Conservation (phyloP, 2,113 vertebrate genomes). For the Lamprotornis superbus region DNA sequence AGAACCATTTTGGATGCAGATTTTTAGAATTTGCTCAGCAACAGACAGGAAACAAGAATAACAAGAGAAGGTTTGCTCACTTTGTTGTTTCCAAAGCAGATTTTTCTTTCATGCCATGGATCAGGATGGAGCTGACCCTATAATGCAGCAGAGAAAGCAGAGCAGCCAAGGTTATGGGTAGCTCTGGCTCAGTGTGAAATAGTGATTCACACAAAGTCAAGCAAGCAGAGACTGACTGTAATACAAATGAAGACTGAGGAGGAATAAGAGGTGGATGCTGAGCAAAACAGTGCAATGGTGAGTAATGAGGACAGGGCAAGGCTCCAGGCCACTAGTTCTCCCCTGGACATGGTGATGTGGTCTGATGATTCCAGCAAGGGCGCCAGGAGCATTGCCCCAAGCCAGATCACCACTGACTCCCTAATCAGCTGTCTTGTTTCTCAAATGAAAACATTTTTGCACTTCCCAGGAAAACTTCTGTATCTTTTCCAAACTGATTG, state of each 20-base stretch:
- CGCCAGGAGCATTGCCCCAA: background rate
- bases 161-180: background rate
- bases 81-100: slow-evolving; percentile 9
- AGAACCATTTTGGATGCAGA: background rate
- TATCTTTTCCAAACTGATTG: background rate
- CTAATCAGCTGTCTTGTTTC: background rate
- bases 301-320: background rate
- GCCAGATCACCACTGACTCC: fast-evolving
- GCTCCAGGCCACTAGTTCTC: background rate
- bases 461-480: background rate
- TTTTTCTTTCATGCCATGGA: background rate
- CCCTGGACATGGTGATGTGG: background rate
- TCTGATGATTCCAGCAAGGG: background rate
- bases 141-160: background rate
- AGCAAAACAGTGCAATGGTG: background rate
- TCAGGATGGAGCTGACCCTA: background rate
- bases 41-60: background rate
- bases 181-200: background rate
- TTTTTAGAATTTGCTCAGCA: background rate
- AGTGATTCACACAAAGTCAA: background rate
- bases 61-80: background rate
- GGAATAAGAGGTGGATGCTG: background rate
- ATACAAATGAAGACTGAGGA: background rate
- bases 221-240: background rate
- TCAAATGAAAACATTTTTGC: background rate